Evolutionary conservation across 2,113 vertebrate genomes (phyloP).

Genomic region (Bagarius yarrelli): DNA sequence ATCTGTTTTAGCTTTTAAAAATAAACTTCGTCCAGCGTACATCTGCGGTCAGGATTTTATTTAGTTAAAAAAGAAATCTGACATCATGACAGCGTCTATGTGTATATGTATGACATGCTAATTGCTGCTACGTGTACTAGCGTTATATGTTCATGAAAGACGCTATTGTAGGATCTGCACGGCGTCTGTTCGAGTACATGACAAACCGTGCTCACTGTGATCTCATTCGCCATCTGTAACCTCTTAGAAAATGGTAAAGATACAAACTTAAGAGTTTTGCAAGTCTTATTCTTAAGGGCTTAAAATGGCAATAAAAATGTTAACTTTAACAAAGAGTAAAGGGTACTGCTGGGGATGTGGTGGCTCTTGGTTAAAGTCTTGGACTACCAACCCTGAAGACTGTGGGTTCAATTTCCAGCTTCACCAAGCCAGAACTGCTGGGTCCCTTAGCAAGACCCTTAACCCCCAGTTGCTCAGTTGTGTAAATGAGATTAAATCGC

Average conservation of each 20-base stretch:
- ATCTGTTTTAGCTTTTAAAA: background rate
- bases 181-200: background rate
- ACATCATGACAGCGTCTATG: background rate
- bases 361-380: too few species aligned
- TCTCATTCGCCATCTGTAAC: background rate
- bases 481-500: too few species aligned
- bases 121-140: background rate
- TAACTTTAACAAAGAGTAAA: too few species aligned
- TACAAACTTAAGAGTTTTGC: background rate
- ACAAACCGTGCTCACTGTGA: background rate
- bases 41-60: background rate
- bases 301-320: background rate
- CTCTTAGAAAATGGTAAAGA: background rate
- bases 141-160: background rate
- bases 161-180: background rate
- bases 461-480: too few species aligned
- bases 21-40: background rate
- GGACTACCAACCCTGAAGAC: too few species aligned
- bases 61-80: background rate
- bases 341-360: too few species aligned
- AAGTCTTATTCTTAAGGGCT: background rate
- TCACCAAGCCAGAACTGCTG: too few species aligned
- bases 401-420: too few species aligned
- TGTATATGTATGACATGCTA: background rate
- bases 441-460: too few species aligned